Evolutionary conservation across 30 jellyfish, hydroid and myxozoan genomes (phyloP).

Genomic region (Aurelia aurita): DNA sequence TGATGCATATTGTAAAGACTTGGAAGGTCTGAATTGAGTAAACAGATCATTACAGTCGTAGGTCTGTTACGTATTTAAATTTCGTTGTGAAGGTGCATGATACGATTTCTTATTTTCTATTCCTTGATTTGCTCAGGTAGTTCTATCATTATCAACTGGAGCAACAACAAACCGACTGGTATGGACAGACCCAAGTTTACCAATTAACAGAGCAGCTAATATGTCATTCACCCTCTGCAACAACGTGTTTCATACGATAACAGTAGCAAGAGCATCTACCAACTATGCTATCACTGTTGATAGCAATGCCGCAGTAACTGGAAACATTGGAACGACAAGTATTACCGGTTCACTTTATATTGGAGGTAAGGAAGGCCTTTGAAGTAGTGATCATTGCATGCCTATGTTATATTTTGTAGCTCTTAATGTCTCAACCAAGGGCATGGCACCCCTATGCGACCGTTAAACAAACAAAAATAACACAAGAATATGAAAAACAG

Average conservation of each 20-base stretch:
- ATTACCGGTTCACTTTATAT: conserved; percentile 51
- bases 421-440: not conserved
- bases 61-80: too few species aligned
- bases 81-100: too few species aligned
- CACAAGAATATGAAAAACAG: too few species aligned
- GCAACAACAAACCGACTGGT: conserved; percentile 18
- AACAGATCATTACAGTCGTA: too few species aligned
- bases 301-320: conserved; percentile 18
- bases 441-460: too few species aligned
- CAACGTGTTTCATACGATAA: conserved; percentile 49
- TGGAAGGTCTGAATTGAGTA: too few species aligned
- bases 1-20: too few species aligned
- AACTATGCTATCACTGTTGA: conserved; percentile 51
- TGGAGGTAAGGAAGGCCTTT: conserved; percentile 47
- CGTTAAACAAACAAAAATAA: too few species aligned
- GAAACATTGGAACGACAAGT: conserved; percentile 15
- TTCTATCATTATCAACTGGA: conserved; percentile 19
- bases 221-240: conserved; percentile 53
- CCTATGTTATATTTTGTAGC: not conserved
- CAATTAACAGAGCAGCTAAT: conserved; percentile 60
- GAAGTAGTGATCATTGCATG: not conserved
- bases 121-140: conserved; percentile 12
- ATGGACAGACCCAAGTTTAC: conserved; percentile 61
- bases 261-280: conserved; percentile 25
- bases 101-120: too few species aligned